These are phyloP conservation scores for Bombylius discolor DNA, from an alignment of 2,888 invertebrate species.

Conservation along the genomic window DNA sequence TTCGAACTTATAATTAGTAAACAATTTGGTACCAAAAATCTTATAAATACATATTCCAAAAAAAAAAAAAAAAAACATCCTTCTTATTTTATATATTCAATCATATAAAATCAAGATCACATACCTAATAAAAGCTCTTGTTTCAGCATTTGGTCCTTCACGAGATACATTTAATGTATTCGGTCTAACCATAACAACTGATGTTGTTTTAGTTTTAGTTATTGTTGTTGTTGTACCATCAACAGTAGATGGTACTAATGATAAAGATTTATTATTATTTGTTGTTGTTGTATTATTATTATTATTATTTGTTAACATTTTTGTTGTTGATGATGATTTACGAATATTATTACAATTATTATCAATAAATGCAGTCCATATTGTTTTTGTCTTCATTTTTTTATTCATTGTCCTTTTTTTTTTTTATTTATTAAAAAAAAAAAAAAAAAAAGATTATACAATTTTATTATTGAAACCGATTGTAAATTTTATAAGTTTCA, in stretches of 20 bases:
- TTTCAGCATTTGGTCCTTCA: constrained; percentile 31
- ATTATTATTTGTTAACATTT: not conserved
- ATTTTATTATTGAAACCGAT: too few species aligned
- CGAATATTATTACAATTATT: not conserved
- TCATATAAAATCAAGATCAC: constrained; percentile 7
- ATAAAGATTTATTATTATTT: too few species aligned
- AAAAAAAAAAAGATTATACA: not conserved
- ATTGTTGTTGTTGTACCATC: constrained; percentile 1
- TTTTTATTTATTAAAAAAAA: not conserved
- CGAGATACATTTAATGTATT: constrained; percentile 33
- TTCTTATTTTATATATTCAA: too few species aligned
- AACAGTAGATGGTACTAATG: too few species aligned
- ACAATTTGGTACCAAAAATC: too few species aligned
- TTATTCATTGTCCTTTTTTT: constrained; percentile 1
- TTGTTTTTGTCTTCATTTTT: constrained; percentile 6
- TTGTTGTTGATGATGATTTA: constrained; percentile 2
- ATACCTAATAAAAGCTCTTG: constrained; percentile 34
- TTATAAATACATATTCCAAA: too few species aligned
- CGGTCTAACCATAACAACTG: constrained; percentile 19
- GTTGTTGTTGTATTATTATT: too few species aligned
- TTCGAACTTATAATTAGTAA: too few species aligned
- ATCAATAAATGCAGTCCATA: constrained; percentile 5
- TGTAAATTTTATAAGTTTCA: too few species aligned
- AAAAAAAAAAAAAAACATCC: too few species aligned
- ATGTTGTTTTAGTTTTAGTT: constrained; percentile 2